These are phyloP conservation scores for Congeria kusceri DNA, from an alignment of 2,888 invertebrate species.

Conservation along the genomic window DNA sequence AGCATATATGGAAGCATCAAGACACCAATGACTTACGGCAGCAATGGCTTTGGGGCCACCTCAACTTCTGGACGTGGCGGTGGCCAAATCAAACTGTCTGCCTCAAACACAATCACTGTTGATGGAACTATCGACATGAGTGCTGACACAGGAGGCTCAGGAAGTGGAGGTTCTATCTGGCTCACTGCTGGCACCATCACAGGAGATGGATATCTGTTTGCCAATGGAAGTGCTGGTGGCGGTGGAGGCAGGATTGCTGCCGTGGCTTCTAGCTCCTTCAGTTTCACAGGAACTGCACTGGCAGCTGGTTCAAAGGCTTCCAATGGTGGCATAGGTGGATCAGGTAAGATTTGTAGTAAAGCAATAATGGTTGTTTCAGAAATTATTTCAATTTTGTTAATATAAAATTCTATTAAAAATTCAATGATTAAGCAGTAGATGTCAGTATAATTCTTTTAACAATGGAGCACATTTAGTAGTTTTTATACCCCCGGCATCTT, in stretches of 20 bases:
- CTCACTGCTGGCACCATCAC: slow-evolving; percentile 53
- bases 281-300: slow-evolving; percentile 52
- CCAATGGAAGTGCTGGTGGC: slow-evolving; percentile 64
- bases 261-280: slow-evolving; percentile 25
- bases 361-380: no score
- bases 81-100: slow-evolving; percentile 65
- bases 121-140: slow-evolving; percentile 73
- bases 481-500: no score
- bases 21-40: slow-evolving; percentile 68
- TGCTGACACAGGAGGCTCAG: slow-evolving; percentile 60
- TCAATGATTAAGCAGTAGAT: no score
- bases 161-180: slow-evolving; percentile 72
- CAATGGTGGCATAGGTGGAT: slow-evolving; percentile 30
- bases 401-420: no score
- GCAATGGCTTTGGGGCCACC: slow-evolving; percentile 66
- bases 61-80: slow-evolving; percentile 61
- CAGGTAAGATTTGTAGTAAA: no score
- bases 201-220: slow-evolving; percentile 64
- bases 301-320: slow-evolving; percentile 29
- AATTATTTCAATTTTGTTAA: no score
- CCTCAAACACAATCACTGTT: slow-evolving; percentile 34
- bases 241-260: slow-evolving; percentile 65
- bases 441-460: no score
- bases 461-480: no score
- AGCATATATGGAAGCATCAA: slow-evolving; percentile 68